Conservation (phyloP, 1,140 invertebrate species). For the Delia radicum region DNA sequence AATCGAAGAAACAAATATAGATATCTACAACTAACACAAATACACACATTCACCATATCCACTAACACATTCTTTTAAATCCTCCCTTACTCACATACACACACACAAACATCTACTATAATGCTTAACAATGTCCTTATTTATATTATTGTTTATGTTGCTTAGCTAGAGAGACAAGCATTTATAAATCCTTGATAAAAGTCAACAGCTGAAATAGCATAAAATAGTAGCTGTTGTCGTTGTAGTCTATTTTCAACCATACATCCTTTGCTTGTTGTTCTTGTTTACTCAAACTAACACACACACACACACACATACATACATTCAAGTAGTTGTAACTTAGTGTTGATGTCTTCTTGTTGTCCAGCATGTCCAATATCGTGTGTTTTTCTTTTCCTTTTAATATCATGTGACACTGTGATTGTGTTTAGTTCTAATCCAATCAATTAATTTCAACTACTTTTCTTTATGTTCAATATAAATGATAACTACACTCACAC, state of each 20-base stretch:
- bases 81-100: background rate
- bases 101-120: background rate
- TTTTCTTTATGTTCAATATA: conserved; percentile 4
- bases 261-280: background rate
- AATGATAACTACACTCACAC: background rate
- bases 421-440: background rate
- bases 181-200: conserved; percentile 21
- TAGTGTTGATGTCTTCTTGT: background rate
- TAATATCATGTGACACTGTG: background rate
- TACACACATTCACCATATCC: background rate
- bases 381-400: background rate
- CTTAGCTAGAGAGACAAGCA: background rate
- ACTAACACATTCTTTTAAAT: background rate
- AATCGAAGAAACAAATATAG: background rate
- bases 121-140: background rate
- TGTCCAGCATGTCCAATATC: background rate
- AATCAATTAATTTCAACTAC: conserved; percentile 22
- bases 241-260: no score
- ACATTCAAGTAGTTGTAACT: background rate
- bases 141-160: conserved; percentile 8
- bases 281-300: background rate
- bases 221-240: background rate
- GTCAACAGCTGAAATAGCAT: conserved; percentile 7
- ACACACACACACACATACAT: background rate
- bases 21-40: background rate